Conservation (phyloP, 1,140 invertebrate species). For the Drosophila equinoxialis region DNA sequence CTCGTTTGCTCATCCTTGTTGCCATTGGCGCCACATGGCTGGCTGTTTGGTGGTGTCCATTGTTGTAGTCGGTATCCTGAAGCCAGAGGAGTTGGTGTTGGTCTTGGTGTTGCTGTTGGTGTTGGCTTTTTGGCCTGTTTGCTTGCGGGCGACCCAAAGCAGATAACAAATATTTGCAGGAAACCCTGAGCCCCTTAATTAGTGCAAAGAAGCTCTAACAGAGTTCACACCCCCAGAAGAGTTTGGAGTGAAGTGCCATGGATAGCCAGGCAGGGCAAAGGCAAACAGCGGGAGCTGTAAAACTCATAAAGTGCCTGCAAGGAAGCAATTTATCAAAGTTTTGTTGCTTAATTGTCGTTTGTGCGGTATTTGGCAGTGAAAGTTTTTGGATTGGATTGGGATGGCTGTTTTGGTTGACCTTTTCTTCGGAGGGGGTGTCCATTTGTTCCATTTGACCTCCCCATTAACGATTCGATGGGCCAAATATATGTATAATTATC, state of each 20-base stretch:
- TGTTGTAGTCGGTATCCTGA: constrained; percentile 45
- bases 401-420: constrained; percentile 32
- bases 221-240: background rate
- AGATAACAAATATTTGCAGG: constrained; percentile 82
- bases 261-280: background rate
- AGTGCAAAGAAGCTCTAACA: constrained; percentile 70
- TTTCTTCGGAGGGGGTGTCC: constrained; percentile 18
- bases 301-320: constrained; percentile 74
- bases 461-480: background rate
- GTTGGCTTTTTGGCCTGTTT: constrained; percentile 41
- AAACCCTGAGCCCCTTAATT: constrained; percentile 81
- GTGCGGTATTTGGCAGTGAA: constrained; percentile 65
- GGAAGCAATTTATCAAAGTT: constrained; percentile 82
- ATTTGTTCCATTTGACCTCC: constrained; percentile 46
- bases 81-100: constrained; percentile 28
- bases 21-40: constrained; percentile 70
- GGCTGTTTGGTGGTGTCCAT: constrained; percentile 38
- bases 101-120: background rate
- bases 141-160: constrained; percentile 48
- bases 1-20: constrained; percentile 20
- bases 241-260: background rate
- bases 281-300: background rate
- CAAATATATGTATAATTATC: constrained; percentile 46
- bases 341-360: constrained; percentile 82
- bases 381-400: constrained; percentile 44